phyloP scores from a whole-genome alignment of 2,113 vertebrate genomes.

The Zosterops japonicus region DNA sequence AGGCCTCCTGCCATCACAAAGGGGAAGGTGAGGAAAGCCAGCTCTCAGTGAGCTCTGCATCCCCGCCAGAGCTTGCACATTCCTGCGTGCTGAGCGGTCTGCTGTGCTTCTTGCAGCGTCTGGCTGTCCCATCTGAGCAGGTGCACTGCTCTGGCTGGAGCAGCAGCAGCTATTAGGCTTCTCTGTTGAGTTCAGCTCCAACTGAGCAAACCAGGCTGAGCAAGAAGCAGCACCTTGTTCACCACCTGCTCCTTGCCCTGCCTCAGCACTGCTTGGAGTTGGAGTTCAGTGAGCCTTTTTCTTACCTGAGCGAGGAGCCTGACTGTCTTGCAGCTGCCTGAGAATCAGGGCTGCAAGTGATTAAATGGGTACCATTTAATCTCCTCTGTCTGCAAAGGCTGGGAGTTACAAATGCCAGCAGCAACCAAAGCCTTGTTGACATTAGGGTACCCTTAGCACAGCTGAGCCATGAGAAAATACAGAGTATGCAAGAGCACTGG shows the following conservation, averaged over 20 bases:
- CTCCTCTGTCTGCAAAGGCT: neutral
- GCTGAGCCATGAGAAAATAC: constrained; percentile 33
- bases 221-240: neutral
- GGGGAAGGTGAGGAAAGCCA: neutral
- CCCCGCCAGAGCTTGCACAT: fast-evolving
- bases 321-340: neutral
- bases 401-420: neutral
- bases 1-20: neutral
- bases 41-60: neutral
- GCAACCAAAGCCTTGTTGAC: constrained; percentile 22
- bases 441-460: neutral
- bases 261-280: neutral
- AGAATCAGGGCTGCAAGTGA: neutral
- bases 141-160: neutral
- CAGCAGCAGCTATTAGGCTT: neutral
- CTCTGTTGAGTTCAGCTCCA: neutral
- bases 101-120: neutral
- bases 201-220: neutral
- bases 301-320: neutral
- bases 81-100: fast-evolving
- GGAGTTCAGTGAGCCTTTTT: neutral
- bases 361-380: neutral
- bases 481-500: neutral
- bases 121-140: neutral
- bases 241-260: neutral